A percentile compares a stretch with the other conserved stretches of the same genome.
Evolutionary conservation across 2,797 vertebrate genomes (phyloP).

Genomic region (Euphonia xanthogaster): DNA sequence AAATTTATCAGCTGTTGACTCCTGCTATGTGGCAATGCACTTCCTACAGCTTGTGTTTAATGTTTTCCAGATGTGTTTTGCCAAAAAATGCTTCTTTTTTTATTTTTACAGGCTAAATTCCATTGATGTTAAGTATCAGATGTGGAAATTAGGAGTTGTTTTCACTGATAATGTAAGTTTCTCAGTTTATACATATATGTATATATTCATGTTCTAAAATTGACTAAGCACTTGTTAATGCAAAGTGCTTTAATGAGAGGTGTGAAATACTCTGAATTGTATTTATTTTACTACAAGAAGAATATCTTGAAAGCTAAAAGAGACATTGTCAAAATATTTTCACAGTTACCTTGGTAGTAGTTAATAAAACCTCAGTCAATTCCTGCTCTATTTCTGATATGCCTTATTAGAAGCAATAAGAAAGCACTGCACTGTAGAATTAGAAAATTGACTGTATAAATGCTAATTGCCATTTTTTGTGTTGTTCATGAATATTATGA

Average conservation of each 20-base stretch:
- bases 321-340: background rate
- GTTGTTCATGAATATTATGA: background rate
- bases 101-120: slow-evolving; percentile 85
- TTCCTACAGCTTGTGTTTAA: background rate
- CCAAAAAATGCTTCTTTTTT: background rate
- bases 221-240: background rate
- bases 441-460: background rate
- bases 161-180: slow-evolving; percentile 94
- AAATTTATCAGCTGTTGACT: background rate
- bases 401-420: background rate
- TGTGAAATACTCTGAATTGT: background rate
- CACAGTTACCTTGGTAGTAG: background rate
- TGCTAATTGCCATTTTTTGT: background rate
- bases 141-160: slow-evolving; percentile 97
- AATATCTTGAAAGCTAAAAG: background rate
- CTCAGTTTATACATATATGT: background rate
- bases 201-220: background rate
- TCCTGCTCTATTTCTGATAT: background rate
- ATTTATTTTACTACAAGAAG: background rate
- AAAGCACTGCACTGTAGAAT: background rate
- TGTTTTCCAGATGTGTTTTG: background rate
- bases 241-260: background rate
- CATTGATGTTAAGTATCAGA: slow-evolving; percentile 95
- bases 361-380: background rate
- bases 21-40: background rate